Evolutionary conservation across 2,888 invertebrate species (phyloP), one percentile per base, ranked within the genome.

Genomic region (Melanostoma scalare): DNA sequence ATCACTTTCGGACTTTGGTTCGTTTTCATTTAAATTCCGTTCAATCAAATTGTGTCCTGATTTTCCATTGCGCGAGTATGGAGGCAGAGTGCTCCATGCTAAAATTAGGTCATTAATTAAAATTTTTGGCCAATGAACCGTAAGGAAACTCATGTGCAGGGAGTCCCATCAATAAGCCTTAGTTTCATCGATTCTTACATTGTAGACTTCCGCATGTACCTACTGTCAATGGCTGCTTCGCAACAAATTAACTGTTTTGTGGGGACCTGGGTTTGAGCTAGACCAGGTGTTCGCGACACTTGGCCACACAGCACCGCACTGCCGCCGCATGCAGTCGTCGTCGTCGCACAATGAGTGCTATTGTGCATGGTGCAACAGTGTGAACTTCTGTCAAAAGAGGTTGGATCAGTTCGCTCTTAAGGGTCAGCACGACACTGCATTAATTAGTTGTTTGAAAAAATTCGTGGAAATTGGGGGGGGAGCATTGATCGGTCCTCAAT

Each of bases 341-440:
- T 20, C 20, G n/a, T 46, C 30, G 6, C 53, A 38, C 8, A 50
- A 2, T 5, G 10, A 46, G 30, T 40, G n/a, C n/a, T 67, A 6
- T 67, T 5, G 63, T 78, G 73, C 77, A 74, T 69, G 79, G 84
- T 71, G 74, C 74, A 75, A 60, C 67, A 75, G 84, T 84, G 84
- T 84, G 84, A 84, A 84, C 79, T 79, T 84, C 79, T 84, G 84
- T 84, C 84, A 84, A 71, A 75, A 56, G 84, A 84, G 84, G 74
- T 79, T 84, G 71, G 74, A 84, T 84, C 79, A 75, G 84, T 67
- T 71, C 71, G 79, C 74, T 74, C 50, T 35, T 69, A 84, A 79
- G 84, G 84, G 79, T 79, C 79, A 84, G 84, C 84, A 84, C 84
- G 84, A 84, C 74, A 69, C 65, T 84, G 84, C 84, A 84, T 84